Conservation (phyloP, 2,113 vertebrate genomes). For the Salminus brasiliensis region DNA sequence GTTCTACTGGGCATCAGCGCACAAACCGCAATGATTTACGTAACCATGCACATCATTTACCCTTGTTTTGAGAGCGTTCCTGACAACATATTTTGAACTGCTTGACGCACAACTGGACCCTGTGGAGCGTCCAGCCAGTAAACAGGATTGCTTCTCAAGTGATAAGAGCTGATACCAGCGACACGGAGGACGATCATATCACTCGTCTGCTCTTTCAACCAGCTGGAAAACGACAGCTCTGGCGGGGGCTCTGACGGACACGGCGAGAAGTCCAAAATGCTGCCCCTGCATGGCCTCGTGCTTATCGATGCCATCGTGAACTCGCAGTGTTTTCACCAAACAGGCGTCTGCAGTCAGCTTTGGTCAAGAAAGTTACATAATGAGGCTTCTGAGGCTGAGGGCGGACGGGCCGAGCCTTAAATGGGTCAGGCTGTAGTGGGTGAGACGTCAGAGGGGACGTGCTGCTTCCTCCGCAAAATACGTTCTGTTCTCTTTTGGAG, state of each 20-base stretch:
- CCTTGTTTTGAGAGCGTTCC: not conserved
- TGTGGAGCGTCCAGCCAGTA: not conserved
- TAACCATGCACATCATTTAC: not conserved
- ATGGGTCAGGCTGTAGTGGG: constrained; percentile 44
- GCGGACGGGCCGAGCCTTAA: constrained; percentile 32
- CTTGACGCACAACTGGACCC: not conserved
- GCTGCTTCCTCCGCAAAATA: constrained; percentile 50
- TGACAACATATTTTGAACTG: constrained; percentile 2
- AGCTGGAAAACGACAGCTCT: not conserved
- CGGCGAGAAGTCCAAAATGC: not conserved
- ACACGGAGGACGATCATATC: constrained; percentile 18
- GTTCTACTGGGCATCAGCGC: not conserved
- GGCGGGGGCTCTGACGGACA: not conserved
- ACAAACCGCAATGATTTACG: not conserved
- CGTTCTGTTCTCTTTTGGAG: constrained; percentile 40
- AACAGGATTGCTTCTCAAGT: not conserved
- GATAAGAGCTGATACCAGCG: constrained; percentile 31
- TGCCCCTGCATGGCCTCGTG: not conserved
- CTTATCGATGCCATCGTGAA: constrained; percentile 17
- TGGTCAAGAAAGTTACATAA: constrained; percentile 53
- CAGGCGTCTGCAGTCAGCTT: not conserved
- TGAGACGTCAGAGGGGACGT: constrained; percentile 37
- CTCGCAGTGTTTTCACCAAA: constrained; percentile 46
- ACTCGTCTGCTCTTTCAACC: not conserved
- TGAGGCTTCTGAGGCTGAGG: not conserved